Conservation (phyloP, 2,113 vertebrate species). For the Notothenia rossii region DNA sequence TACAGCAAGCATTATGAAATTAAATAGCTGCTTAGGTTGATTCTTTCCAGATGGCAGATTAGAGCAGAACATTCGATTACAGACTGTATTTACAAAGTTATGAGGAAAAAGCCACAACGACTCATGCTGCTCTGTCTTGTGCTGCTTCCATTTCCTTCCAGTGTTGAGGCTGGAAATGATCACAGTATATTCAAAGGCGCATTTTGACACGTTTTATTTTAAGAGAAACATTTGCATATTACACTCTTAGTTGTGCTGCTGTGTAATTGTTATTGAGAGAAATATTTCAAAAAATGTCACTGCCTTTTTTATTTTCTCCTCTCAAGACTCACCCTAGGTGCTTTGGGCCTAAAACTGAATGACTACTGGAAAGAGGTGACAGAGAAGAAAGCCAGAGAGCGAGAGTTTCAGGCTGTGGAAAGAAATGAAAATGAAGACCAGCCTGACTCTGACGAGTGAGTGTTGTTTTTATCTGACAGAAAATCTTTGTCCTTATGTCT, state of each 20-base stretch:
- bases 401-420: slow-evolving; percentile 66
- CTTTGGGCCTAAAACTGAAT: slow-evolving; percentile 87
- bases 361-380: slow-evolving; percentile 87
- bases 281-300: not conserved
- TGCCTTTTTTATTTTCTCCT: slow-evolving; percentile 10
- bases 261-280: not conserved
- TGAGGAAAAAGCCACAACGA: not conserved
- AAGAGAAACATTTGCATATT: too few relatives aligned
- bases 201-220: not conserved
- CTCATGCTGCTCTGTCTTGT: not conserved
- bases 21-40: not conserved
- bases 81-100: not conserved
- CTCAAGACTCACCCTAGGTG: slow-evolving; percentile 81
- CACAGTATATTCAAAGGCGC: not conserved
- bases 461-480: not conserved
- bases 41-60: not conserved
- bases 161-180: not conserved
- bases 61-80: not conserved
- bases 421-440: slow-evolving; percentile 37
- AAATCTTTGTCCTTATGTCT: too few relatives aligned
- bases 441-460: slow-evolving; percentile 59
- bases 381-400: slow-evolving; percentile 78
- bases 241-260: not conserved
- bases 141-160: not conserved
- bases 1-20: too few relatives aligned